Evolutionary conservation across 2,888 invertebrate genomes (phyloP), one percentile per base, ranked within the genome.

Genomic region (Agrochola macilenta): DNA sequence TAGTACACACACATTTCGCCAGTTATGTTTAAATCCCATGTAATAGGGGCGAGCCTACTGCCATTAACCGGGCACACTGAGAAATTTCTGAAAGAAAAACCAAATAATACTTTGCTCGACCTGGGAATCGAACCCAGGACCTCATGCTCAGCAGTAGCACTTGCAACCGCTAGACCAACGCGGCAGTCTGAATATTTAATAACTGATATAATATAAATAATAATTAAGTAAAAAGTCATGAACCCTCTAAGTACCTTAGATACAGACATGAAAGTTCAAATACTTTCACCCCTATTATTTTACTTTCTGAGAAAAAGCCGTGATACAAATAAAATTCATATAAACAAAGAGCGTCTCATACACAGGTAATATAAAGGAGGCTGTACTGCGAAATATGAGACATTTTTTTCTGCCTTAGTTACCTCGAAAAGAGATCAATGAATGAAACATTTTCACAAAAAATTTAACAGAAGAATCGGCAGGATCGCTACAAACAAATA

Each of bases 401-500:
- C 49, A 69, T 65, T 65, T 71, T n/a, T 80, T 78, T 70, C 69
- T 82, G 49, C 74, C 69, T 81, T 79, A 85, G 80, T 81, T 85
- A 80, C 80, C 66, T 79, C 78, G 68, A 70, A 78, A 79, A 86
- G 65, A 77, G 43, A 76, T 79, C 61, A 80, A 84, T 82, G 79
- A 86, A 86, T 80, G 79, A 84, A 87, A 82, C 78, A 86, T 84
- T 86, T 84, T 81, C 46, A 78, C 70, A 75, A 87, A 84, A 70
- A 85, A 87, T 84, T 85, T 75, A 80, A 76, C 76, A 69, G 66
- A 78, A 82, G 71, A 86, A 84, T 87, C 69, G 71, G 74, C 52
- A 35, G 79, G 57, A 14, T 66, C 54, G 30, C 61, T 70, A 60
- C 64, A n/a, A 73, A 78, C 68, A 57, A 26, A 61, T 23, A 85